phyloP scores from a whole-genome alignment of 2,113 vertebrate genomes.

The Pelecanus crispus region DNA sequence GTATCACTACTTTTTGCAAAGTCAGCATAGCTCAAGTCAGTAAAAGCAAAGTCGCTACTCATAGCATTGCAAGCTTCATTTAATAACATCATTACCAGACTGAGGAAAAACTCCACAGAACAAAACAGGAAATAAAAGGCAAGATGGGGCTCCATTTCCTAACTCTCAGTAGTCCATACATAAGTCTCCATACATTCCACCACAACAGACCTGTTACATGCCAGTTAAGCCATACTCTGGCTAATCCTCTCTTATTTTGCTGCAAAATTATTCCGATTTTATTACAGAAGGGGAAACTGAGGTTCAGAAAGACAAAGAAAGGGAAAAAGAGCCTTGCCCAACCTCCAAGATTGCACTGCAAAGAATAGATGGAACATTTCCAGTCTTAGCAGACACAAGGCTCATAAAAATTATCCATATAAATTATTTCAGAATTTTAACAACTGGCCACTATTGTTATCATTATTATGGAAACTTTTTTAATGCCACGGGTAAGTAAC shows the following conservation, averaged over 20 bases:
- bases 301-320: not conserved
- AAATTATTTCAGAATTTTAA: not conserved
- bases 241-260: not conserved
- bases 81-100: not conserved
- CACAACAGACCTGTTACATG: not conserved
- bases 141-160: not conserved
- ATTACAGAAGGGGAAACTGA: not conserved
- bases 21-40: not conserved
- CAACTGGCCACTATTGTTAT: accelerated
- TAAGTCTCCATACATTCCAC: not conserved
- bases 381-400: not conserved
- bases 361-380: not conserved
- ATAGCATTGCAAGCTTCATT: not conserved
- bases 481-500: not conserved
- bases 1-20: not conserved
- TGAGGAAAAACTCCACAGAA: not conserved
- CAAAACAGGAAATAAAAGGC: not conserved
- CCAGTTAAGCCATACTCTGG: not conserved
- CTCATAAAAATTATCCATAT: not conserved
- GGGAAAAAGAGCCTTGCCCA: not conserved
- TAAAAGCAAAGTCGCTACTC: not conserved
- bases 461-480: not conserved
- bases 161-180: not conserved
- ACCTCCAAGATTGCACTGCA: not conserved
- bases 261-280: not conserved